phyloP scores from a whole-genome alignment of 2,888 invertebrate species.

The Zelleria hepariella region DNA sequence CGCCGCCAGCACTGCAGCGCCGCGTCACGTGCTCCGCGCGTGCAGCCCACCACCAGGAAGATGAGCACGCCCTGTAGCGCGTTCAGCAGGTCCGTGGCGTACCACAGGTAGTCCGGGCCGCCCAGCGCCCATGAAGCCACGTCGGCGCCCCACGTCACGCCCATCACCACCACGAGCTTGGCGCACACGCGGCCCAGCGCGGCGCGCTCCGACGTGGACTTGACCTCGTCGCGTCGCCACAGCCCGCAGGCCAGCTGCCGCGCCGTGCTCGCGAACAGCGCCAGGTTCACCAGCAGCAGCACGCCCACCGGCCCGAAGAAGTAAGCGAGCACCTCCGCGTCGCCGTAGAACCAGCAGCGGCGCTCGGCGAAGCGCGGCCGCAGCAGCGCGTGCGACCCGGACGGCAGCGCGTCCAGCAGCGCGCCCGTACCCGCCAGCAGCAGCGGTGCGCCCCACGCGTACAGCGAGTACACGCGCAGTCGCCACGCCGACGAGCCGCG shows the following conservation, averaged over 20 bases:
- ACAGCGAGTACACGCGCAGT: slow-evolving; percentile 83
- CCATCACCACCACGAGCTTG: slow-evolving; percentile 81
- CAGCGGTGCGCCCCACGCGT: slow-evolving; percentile 89
- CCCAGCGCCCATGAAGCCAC: slow-evolving; percentile 88
- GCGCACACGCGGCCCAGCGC: slow-evolving; percentile 87
- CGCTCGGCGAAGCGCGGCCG: slow-evolving; percentile 84
- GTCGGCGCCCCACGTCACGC: slow-evolving; percentile 77
- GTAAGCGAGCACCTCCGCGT: slow-evolving; percentile 85
- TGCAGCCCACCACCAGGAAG: slow-evolving; percentile 90
- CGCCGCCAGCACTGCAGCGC: slow-evolving; percentile 69
- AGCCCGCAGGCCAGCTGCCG: slow-evolving; percentile 89
- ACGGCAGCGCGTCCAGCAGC: slow-evolving; percentile 75
- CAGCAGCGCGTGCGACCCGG: slow-evolving; percentile 72
- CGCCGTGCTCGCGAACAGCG: slow-evolving; percentile 85
- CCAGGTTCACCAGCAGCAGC: slow-evolving; percentile 81
- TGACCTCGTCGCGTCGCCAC: slow-evolving; percentile 90
- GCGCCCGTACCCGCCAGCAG: slow-evolving; percentile 82
- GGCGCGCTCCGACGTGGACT: slow-evolving; percentile 81
- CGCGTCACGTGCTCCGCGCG: slow-evolving; percentile 79
- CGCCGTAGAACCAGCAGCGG: slow-evolving; percentile 89
- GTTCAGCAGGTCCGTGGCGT: slow-evolving; percentile 87
- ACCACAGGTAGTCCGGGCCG: slow-evolving; percentile 86
- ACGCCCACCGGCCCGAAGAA: slow-evolving; percentile 89
- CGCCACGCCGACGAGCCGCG: slow-evolving; percentile 87
- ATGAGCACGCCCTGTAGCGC: slow-evolving; percentile 90